A percentile compares a stretch with the other conserved stretches of the same genome.
Evolutionary conservation across 2,113 vertebrate genomes (phyloP).

Genomic region (Ictalurus furcatus): DNA sequence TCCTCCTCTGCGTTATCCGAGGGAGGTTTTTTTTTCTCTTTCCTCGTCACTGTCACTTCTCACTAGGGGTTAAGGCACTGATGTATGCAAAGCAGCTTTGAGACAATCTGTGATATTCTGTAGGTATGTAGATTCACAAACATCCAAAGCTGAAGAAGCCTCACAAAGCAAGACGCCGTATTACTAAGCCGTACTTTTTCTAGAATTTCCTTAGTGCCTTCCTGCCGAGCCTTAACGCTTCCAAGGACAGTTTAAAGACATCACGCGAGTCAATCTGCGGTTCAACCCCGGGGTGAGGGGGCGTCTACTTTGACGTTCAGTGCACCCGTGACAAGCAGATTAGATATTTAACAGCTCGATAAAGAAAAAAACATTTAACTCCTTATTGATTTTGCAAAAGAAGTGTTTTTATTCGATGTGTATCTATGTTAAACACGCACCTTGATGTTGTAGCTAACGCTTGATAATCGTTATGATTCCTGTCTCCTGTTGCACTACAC

Average conservation of each 20-base stretch:
- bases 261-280: background rate
- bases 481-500: too few relatives aligned
- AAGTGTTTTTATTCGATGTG: too few relatives aligned
- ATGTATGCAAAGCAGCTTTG: background rate
- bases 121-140: background rate
- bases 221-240: background rate
- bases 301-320: background rate
- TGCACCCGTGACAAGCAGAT: background rate
- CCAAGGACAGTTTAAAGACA: background rate
- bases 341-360: background rate
- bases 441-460: too few relatives aligned
- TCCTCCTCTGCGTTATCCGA: background rate
- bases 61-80: background rate
- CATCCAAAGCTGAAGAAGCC: background rate
- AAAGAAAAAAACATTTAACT: background rate
- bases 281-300: background rate
- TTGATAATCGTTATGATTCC: too few relatives aligned
- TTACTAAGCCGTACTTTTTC: background rate
- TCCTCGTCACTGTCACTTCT: background rate
- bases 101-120: background rate
- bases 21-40: background rate
- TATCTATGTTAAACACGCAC: too few relatives aligned
- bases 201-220: background rate
- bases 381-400: too few relatives aligned
- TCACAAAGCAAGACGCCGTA: background rate